Evolutionary conservation across 1,140 invertebrate species (phyloP).

Genomic region (Sarcophaga bullata): DNA sequence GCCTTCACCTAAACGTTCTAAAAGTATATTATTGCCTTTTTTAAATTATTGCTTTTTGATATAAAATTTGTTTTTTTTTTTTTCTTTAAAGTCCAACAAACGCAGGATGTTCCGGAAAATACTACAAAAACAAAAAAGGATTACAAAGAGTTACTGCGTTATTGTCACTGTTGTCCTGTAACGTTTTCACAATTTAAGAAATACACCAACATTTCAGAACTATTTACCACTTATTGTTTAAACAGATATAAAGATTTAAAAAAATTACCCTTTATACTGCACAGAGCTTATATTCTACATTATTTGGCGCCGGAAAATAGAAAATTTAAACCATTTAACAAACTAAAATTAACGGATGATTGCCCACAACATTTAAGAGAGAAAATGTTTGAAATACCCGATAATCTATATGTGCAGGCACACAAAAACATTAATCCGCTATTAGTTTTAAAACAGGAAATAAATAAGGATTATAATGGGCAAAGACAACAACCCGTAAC

Average conservation of each 20-base stretch:
- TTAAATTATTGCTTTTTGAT: neutral
- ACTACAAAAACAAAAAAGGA: neutral
- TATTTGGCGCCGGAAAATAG: neutral
- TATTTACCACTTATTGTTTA: neutral
- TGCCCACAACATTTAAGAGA: neutral
- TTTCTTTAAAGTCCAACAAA: neutral
- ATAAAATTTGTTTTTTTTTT: neutral
- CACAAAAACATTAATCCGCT: neutral
- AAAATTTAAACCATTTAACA: neutral
- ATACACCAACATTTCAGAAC: constrained; percentile 13
- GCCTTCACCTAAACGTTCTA: neutral
- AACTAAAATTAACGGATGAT: neutral
- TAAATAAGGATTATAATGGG: no score
- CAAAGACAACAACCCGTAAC: neutral
- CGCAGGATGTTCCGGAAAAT: neutral
- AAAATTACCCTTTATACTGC: constrained; percentile 1
- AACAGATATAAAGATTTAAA: neutral
- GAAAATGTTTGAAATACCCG: neutral
- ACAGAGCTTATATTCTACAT: neutral
- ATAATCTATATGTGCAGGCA: neutral
- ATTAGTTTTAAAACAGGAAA: no score
- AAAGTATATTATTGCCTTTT: neutral
- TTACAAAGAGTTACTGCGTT: neutral
- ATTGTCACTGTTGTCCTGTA: neutral
- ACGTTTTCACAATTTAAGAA: neutral